Evolutionary conservation across 1,140 invertebrate genomes (phyloP), one percentile per base, ranked within the genome.

Genomic region (Lepidurus arcticus): DNA sequence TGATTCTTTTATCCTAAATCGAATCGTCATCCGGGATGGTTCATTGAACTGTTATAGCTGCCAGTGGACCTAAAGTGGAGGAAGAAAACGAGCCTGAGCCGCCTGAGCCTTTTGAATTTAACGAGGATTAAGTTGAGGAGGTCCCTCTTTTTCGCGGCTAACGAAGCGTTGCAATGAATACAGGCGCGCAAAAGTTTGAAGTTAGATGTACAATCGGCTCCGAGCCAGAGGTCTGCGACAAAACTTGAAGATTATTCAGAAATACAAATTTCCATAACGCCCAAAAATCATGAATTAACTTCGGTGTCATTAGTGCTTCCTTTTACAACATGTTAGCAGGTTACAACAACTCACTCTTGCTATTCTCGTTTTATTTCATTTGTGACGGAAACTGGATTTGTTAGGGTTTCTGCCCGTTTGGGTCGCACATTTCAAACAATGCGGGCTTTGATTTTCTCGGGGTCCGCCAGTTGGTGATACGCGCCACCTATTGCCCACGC

Each of bases 71-170:
- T 0, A 96, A 97, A 85, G 90, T 92, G 9, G 93, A 95, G 80
- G 96, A 98, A 81, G 96, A 97, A 82, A 95, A 96, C 82, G 97
- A 98, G 86, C 95, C 96, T 3, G 95, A 97, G 84, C 94, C 96
- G 65, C 97, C 96, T 82, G 96, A 98, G 87, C 95, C 96, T 81
- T 98, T 98, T 86, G 95, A 98, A 88, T 98, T 94, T 85, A 90
- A 90, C 80, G 95, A 97, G 84, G 92, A 94, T 85, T 93, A 89
- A 89, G 82, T 76, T 82, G 79, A 78, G 47, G 47, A 24, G 74
- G 16, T n/a, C 21, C 53, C 16, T 65, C 53, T 8, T 65, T 65
- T 65, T n/a, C n/a, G 9, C 7, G 53, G n/a, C n/a, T 65, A 65
- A 65, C 53, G 53, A 65, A 65, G 16, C 9, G 21, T 65, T 65